Conservation (phyloP, 2,797 vertebrate genomes). For the Vespertilio murinus region DNA sequence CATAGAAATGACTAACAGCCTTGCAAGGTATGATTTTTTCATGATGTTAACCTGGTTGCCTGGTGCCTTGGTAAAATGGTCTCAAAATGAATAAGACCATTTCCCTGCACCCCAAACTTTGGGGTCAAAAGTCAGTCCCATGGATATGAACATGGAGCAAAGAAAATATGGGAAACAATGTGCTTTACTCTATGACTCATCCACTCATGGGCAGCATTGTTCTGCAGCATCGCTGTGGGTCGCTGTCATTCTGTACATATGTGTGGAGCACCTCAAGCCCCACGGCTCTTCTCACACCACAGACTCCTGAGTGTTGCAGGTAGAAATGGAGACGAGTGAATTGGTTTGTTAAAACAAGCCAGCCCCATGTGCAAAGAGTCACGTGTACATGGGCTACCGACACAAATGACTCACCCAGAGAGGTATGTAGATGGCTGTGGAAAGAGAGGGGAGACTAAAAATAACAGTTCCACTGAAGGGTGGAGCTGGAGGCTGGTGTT, state of each 20-base stretch:
- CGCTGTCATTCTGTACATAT: background rate
- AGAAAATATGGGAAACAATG: background rate
- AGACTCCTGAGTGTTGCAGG: background rate
- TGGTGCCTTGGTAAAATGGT: background rate
- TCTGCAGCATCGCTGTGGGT: background rate
- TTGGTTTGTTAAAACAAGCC: conserved; percentile 22
- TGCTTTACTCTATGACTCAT: fast-evolving
- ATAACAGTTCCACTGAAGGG: conserved; percentile 58
- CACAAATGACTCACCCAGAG: conserved; percentile 45
- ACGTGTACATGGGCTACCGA: background rate
- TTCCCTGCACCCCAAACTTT: background rate
- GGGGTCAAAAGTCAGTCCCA: background rate
- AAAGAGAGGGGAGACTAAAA: conserved; percentile 47
- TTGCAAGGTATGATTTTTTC: background rate
- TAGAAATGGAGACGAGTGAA: background rate
- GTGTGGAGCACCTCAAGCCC: background rate
- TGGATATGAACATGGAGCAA: background rate
- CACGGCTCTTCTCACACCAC: background rate
- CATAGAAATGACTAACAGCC: background rate
- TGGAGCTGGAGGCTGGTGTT: background rate
- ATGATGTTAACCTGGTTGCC: background rate
- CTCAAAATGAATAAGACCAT: background rate
- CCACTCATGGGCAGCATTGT: fast-evolving
- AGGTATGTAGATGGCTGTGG: background rate
- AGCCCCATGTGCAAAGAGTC: background rate